phyloP scores from a whole-genome alignment of 2,888 invertebrate genomes.

The Halictus ligatus region DNA sequence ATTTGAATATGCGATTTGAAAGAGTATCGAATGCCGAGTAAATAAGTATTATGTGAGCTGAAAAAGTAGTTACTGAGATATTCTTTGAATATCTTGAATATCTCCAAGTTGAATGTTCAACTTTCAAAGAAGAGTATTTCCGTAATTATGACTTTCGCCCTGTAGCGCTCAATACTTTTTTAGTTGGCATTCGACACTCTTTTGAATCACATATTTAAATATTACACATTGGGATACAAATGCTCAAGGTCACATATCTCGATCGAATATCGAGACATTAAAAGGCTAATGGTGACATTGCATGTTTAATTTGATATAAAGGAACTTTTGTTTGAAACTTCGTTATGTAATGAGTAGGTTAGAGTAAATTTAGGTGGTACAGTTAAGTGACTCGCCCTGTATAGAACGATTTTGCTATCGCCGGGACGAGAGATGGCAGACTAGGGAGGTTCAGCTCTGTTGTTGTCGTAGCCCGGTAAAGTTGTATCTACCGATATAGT shows the following conservation, averaged over 20 bases:
- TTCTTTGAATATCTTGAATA: no score
- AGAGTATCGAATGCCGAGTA: not conserved
- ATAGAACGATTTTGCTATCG: not conserved
- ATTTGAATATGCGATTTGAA: not conserved
- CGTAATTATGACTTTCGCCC: no score
- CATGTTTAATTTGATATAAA: not conserved
- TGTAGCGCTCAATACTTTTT: not conserved
- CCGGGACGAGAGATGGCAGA: not conserved
- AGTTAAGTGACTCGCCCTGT: not conserved
- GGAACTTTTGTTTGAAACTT: not conserved
- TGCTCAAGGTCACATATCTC: no score
- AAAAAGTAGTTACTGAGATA: not conserved
- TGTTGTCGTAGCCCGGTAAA: constrained; percentile 46
- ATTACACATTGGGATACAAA: not conserved
- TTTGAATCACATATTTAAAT: not conserved
- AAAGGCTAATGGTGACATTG: not conserved
- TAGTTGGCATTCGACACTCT: not conserved
- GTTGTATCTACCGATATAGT: constrained; percentile 49
- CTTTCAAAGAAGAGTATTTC: no score
- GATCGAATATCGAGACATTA: not conserved
- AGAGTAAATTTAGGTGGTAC: not conserved
- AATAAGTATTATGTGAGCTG: not conserved
- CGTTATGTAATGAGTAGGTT: not conserved
- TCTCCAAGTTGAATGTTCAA: no score
- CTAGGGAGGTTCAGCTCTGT: constrained; percentile 32